phyloP scores from a whole-genome alignment of 2,888 invertebrate species.

The Eledona agricola region DNA sequence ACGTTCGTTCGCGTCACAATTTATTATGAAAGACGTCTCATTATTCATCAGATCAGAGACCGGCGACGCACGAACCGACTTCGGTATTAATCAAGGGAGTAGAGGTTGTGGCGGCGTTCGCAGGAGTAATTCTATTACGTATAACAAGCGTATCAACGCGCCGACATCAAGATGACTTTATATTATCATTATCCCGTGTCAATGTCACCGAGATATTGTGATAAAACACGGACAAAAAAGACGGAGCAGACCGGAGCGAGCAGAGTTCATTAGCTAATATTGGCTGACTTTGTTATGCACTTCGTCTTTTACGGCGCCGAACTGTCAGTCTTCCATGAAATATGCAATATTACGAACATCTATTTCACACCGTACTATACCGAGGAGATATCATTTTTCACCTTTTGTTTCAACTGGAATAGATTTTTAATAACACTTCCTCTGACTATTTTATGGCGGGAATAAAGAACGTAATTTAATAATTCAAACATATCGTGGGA shows the following conservation, averaged over 20 bases:
- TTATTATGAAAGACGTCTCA: conserved; percentile 16
- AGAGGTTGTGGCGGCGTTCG: too few relatives aligned
- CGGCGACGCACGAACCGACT: conserved; percentile 20
- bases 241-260: conserved; percentile 3
- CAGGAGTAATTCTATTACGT: conserved; percentile 34
- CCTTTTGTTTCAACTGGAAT: too few relatives aligned
- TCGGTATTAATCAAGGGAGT: conserved; percentile 35
- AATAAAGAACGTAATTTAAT: too few relatives aligned
- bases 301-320: too few relatives aligned
- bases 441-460: too few relatives aligned
- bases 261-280: conserved; percentile 24
- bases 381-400: too few relatives aligned
- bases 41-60: conserved; percentile 26
- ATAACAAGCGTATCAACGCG: conserved; percentile 33
- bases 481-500: too few relatives aligned
- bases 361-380: too few relatives aligned
- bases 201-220: conserved; percentile 32
- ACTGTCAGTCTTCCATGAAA: too few relatives aligned
- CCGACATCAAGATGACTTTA: conserved; percentile 34
- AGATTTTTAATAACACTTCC: too few relatives aligned
- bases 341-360: too few relatives aligned
- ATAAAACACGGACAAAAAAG: conserved; percentile 4
- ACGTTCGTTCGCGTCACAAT: too few relatives aligned
- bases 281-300: conserved; percentile 18
- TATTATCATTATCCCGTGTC: conserved; percentile 36